Evolutionary conservation across 1,140 invertebrate species (phyloP).

Genomic region (Venustaconcha ellipsiformis): DNA sequence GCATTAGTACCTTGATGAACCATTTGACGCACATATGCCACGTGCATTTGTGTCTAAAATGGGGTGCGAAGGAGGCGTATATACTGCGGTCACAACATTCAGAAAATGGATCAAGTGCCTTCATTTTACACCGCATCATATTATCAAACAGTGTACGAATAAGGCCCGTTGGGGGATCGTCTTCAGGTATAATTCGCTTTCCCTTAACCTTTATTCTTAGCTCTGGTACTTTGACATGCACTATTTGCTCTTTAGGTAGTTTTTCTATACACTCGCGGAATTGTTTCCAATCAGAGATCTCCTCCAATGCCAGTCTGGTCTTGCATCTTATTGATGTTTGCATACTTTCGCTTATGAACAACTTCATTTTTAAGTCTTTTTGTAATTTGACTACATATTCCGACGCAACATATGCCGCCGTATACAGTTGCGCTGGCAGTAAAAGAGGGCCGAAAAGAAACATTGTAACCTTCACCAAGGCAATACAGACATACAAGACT

Average conservation of each 20-base stretch:
- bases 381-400: constrained; percentile 62
- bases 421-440: constrained; percentile 58
- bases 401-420: constrained; percentile 53
- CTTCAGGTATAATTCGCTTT: constrained; percentile 60
- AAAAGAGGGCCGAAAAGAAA: constrained; percentile 62
- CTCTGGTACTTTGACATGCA: constrained; percentile 54
- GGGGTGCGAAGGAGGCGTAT: constrained; percentile 52
- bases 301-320: constrained; percentile 48
- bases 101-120: constrained; percentile 50
- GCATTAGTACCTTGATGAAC: constrained; percentile 47
- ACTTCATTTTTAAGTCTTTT: constrained; percentile 55
- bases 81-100: constrained; percentile 61
- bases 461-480: constrained; percentile 55
- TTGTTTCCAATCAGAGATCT: constrained; percentile 52
- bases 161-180: constrained; percentile 60
- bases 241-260: constrained; percentile 51
- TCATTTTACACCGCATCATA: constrained; percentile 61
- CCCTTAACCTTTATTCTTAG: constrained; percentile 60
- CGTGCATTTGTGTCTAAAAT: constrained; percentile 49
- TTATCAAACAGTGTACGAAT: constrained; percentile 59
- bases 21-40: constrained; percentile 55
- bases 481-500: constrained; percentile 62
- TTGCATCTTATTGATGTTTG: constrained; percentile 52
- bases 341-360: constrained; percentile 50
- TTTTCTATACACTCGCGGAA: constrained; percentile 47